These are phyloP conservation scores for Himalopsyche kuldschensis DNA, from an alignment of 2,888 invertebrate species.

Conservation along the genomic window DNA sequence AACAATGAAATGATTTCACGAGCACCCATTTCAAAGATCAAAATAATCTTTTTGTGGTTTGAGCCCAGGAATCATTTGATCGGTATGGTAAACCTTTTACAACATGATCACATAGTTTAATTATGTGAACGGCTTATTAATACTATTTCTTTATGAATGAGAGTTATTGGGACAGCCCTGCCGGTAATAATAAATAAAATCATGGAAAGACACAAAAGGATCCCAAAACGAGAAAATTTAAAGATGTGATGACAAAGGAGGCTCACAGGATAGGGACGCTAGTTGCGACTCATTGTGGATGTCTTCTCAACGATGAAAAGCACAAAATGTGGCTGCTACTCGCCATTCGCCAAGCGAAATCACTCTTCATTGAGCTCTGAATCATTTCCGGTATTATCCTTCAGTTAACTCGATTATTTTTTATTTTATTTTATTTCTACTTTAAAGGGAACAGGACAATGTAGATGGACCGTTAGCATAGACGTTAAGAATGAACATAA, in stretches of 20 bases:
- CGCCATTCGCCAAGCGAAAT: constrained; percentile 28
- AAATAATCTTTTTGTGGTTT: no score
- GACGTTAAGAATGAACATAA: not conserved
- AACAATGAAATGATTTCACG: no score
- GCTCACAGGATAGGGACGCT: constrained; percentile 23
- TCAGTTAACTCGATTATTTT: constrained; percentile 36
- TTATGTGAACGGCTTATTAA: no score
- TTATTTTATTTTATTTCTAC: constrained; percentile 33
- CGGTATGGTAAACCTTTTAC: no score
- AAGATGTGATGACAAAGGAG: constrained; percentile 15
- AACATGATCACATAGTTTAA: no score
- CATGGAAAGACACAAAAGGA: constrained; percentile 34
- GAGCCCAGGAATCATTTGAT: no score
- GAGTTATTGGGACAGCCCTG: not conserved
- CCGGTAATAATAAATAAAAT: constrained; percentile 35
- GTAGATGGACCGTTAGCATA: not conserved
- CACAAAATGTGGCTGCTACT: constrained; percentile 23
- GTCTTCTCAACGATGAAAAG: constrained; percentile 35
- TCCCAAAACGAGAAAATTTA: constrained; percentile 31
- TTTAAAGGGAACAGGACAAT: not conserved
- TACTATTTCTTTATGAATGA: no score
- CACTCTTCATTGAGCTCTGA: constrained; percentile 38
- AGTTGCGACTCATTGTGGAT: constrained; percentile 35
- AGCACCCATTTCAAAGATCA: no score
- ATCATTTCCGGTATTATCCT: constrained; percentile 38